A percentile compares a stretch with the other conserved stretches of the same genome.
Conservation (phyloP, 2,113 vertebrate genomes). For the Caloenas nicobarica region DNA sequence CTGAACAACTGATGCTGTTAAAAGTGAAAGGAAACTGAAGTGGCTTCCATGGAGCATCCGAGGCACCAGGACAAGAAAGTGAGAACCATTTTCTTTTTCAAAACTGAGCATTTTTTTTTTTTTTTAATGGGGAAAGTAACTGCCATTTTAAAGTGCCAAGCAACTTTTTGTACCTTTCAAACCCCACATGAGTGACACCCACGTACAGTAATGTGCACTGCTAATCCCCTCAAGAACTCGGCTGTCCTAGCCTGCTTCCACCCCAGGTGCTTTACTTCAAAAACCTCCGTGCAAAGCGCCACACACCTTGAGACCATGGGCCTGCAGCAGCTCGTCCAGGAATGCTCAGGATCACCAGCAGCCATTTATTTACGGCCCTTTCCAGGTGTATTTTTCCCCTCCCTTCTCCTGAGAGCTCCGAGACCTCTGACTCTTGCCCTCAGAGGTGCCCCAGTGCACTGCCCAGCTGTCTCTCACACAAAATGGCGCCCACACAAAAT, state of each 20-base stretch:
- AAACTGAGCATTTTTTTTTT: background rate
- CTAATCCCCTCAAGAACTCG: background rate
- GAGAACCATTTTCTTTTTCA: background rate
- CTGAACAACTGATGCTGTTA: background rate
- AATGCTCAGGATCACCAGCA: no score
- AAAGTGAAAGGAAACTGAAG: background rate
- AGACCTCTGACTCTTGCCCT: no score
- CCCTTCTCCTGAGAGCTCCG: fast-evolving
- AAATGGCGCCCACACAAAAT: no score
- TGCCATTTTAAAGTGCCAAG: background rate
- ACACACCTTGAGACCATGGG: no score
- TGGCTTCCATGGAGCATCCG: background rate
- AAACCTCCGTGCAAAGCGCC: no score
- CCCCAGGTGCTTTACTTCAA: no score
- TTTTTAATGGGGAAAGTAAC: background rate
- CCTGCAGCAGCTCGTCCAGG: no score
- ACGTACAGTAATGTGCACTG: background rate
- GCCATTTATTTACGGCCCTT: no score
- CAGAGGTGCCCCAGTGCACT: no score
- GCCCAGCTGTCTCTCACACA: no score
- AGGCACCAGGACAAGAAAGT: background rate
- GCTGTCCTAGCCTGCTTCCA: no score
- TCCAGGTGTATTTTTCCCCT: no score
- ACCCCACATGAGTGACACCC: background rate
- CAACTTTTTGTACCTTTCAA: background rate